Evolutionary conservation across 2,888 invertebrate genomes (phyloP).

Genomic region (Sabellastarte sp.): DNA sequence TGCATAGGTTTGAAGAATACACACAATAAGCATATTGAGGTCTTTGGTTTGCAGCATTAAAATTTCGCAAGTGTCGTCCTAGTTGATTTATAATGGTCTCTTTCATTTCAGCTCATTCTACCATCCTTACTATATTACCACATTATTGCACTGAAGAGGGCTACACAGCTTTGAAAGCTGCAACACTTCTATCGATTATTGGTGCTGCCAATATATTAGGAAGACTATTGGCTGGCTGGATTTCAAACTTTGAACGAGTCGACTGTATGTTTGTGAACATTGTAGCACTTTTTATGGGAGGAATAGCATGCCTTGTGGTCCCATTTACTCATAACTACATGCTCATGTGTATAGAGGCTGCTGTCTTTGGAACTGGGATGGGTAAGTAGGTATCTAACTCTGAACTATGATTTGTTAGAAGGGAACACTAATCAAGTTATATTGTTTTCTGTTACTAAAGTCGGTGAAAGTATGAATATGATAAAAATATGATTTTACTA

Average conservation of each 20-base stretch:
- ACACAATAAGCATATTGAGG: too few relatives aligned
- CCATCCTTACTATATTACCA: slow-evolving; percentile 41
- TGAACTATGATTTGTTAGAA: too few relatives aligned
- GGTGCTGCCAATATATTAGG: slow-evolving; percentile 48
- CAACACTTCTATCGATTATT: slow-evolving; percentile 47
- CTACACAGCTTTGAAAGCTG: slow-evolving; percentile 36
- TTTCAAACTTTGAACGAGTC: slow-evolving; percentile 38
- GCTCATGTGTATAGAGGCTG: slow-evolving; percentile 33
- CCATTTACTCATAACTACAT: slow-evolving; percentile 40
- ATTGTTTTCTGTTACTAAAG: too few relatives aligned
- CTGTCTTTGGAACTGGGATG: slow-evolving; percentile 51
- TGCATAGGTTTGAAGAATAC: too few relatives aligned
- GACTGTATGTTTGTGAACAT: slow-evolving; percentile 41
- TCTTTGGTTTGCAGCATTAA: too few relatives aligned
- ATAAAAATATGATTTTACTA: too few relatives aligned
- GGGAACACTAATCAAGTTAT: too few relatives aligned
- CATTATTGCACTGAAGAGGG: slow-evolving; percentile 42
- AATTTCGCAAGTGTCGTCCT: too few relatives aligned
- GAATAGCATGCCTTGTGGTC: slow-evolving; percentile 35
- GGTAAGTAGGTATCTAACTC: too few relatives aligned
- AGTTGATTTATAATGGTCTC: not conserved
- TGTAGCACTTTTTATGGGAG: slow-evolving; percentile 37
- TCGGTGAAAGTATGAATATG: too few relatives aligned
- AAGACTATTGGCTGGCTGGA: slow-evolving; percentile 35
- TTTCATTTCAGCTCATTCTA: slow-evolving; percentile 22